phyloP scores from a whole-genome alignment of 2,888 invertebrate species.

The Automeris io region DNA sequence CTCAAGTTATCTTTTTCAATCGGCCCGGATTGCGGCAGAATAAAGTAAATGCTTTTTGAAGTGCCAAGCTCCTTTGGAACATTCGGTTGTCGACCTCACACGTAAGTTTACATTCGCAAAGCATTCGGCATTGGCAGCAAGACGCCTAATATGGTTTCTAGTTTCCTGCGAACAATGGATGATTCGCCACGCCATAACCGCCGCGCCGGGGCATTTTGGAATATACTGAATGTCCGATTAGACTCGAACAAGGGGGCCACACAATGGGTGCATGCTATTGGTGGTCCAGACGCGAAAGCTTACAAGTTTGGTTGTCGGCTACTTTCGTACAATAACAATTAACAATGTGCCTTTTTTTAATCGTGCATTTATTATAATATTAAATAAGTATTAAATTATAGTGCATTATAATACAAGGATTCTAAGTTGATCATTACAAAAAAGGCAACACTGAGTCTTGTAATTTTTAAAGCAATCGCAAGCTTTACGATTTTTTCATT shows the following conservation, averaged over 20 bases:
- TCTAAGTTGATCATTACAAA: too few species aligned
- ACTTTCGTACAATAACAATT: too few species aligned
- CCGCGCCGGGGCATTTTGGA: conserved; percentile 6
- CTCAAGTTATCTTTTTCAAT: too few species aligned
- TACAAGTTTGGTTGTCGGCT: too few species aligned
- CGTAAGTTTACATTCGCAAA: conserved; percentile 6
- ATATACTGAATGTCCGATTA: conserved; percentile 8
- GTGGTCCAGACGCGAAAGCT: not conserved
- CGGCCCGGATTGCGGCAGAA: not conserved
- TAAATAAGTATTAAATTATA: too few species aligned
- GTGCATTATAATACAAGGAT: too few species aligned
- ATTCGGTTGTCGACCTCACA: conserved; percentile 4
- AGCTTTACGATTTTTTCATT: too few species aligned
- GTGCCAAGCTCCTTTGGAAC: not conserved
- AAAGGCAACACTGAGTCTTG: too few species aligned
- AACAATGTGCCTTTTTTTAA: too few species aligned
- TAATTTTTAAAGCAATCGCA: too few species aligned
- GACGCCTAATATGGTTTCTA: conserved; percentile 37
- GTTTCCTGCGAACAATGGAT: conserved; percentile 51
- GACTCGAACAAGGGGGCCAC: conserved; percentile 2
- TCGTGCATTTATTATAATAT: too few species aligned
- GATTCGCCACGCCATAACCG: conserved; percentile 27
- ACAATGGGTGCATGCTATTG: conserved; percentile 1
- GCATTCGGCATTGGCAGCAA: conserved; percentile 6
- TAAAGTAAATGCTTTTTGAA: not conserved